Percentiles rank a stretch among this genome's conserved stretches.
These are phyloP conservation scores for Zaprionus kolodkinae DNA, from an alignment of 1,140 invertebrate species.

Conservation along the genomic window DNA sequence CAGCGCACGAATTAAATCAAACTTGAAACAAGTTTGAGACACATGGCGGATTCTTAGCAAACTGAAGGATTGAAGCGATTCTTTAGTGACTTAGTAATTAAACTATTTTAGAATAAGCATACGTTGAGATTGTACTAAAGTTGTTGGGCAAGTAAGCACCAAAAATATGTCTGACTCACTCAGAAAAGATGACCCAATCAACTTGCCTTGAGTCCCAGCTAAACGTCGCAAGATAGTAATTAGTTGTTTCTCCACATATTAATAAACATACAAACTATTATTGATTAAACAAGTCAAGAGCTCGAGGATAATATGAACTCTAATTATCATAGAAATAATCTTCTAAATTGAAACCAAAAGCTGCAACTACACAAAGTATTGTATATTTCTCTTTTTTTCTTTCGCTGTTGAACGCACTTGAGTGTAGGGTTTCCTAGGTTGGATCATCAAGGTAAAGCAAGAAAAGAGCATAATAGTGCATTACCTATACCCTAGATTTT, in stretches of 20 bases:
- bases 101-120: not conserved
- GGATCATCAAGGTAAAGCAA: too few relatives aligned
- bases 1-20: constrained; percentile 44
- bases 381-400: too few relatives aligned
- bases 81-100: not conserved
- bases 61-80: not conserved
- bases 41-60: not conserved
- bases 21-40: constrained; percentile 1
- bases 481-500: too few relatives aligned
- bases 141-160: not conserved
- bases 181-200: not conserved
- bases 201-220: too few relatives aligned
- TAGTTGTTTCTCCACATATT: not conserved
- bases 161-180: not conserved
- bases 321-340: too few relatives aligned
- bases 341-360: too few relatives aligned
- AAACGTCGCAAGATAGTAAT: not conserved
- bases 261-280: not conserved
- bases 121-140: not conserved
- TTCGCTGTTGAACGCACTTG: too few relatives aligned
- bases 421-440: too few relatives aligned
- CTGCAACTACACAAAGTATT: too few relatives aligned
- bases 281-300: too few relatives aligned
- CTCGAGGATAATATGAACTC: too few relatives aligned
- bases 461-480: too few relatives aligned